Evolutionary conservation across 2,113 vertebrate species (phyloP), one percentile per base, ranked within the genome.

Genomic region (Mustela nigripes): DNA sequence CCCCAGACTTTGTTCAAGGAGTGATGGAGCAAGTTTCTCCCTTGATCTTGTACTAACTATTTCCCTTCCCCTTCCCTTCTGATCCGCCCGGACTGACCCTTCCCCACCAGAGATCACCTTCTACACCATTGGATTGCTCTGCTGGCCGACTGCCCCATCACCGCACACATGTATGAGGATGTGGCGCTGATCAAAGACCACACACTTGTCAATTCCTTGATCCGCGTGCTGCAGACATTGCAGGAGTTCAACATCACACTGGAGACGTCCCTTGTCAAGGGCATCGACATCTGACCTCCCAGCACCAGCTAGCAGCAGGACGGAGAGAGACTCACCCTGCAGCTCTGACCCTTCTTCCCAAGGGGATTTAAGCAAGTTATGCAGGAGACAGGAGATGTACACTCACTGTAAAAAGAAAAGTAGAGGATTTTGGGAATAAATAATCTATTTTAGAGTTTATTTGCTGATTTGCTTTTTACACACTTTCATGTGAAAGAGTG

Each of bases 171-270:
- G 99, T 99, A 99, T 42, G 99, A 99, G 98, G 99, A 99, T 22
- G 96, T 97, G 21, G 99, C 99, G 2, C 98, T 99, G 95, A 99
- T 99, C 95, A 99, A 99, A 98, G 99, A 99, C 98, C 99, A 99
- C 84, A 99, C 99, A 0, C 98, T 99, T 96, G 99, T 99, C 94
- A 99, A 99, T 98, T 99, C 99, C 97, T 98, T 99, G 97, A 99
- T 99, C 98, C 99, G 99, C 94, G 99, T 99, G 86, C 99, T 99
- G 95, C 99, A 99, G 99, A 99, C 99, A 82, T 98, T 99, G 98
- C 99, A 99, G 98, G 99, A 99, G 97, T 99, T 99, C 98, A 99
- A 99, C 98, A 99, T 99, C 98, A 99, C 99, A 12, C 99, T 99
- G 98, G 99, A 99, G 98, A 99, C 99, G 0, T 99, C 99, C 22